phyloP scores from a whole-genome alignment of 2,113 vertebrate species.

The Regulus satrapa region DNA sequence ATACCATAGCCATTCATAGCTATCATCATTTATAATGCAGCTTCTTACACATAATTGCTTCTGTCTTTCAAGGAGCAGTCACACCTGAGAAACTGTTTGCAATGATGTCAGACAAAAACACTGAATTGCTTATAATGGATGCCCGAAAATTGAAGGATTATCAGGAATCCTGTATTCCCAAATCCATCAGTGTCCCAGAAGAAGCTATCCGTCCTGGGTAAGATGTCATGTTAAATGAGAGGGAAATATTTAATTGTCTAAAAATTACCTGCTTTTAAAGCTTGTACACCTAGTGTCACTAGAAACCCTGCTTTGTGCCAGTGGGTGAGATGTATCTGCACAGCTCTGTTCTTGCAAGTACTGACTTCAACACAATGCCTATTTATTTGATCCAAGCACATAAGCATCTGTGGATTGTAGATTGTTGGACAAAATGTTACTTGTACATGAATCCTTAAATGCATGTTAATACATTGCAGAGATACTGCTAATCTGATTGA shows the following conservation, averaged over 20 bases:
- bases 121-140: conserved; percentile 90
- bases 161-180: conserved; percentile 85
- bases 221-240: background rate
- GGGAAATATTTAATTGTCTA: background rate
- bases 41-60: background rate
- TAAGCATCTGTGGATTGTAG: background rate
- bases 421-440: background rate
- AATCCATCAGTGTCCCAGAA: conserved; percentile 88
- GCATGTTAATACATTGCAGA: conserved; percentile 72
- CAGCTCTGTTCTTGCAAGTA: background rate
- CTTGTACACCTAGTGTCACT: background rate
- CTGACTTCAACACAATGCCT: background rate
- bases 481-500: conserved; percentile 90
- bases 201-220: conserved; percentile 92
- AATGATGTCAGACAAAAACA: conserved; percentile 87
- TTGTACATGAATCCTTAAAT: background rate
- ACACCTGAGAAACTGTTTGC: conserved; percentile 87
- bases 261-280: background rate
- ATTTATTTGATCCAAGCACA: background rate
- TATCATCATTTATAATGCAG: background rate
- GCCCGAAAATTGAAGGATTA: conserved; percentile 82
- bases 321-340: background rate
- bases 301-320: background rate
- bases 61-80: conserved; percentile 76
- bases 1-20: background rate